These are phyloP conservation scores for Muscicapa comitata DNA, from an alignment of 2,797 vertebrate species.

Conservation along the genomic window DNA sequence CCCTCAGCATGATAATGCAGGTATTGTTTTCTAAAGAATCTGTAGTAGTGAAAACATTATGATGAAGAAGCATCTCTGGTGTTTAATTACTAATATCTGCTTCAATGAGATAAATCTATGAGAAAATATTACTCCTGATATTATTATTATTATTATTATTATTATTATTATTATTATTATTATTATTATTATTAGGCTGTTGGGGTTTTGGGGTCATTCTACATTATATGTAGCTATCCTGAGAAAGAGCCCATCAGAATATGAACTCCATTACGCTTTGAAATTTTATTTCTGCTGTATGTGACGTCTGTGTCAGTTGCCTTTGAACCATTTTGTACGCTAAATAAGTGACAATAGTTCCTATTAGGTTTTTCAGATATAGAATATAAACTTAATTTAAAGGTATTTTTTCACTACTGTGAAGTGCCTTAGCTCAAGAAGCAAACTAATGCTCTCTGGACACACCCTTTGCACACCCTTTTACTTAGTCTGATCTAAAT, in stretches of 20 bases:
- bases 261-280: background rate
- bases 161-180: background rate
- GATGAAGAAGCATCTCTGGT: background rate
- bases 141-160: background rate
- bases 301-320: background rate
- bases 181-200: background rate
- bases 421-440: background rate
- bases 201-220: background rate
- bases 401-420: background rate
- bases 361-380: background rate
- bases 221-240: background rate
- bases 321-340: background rate
- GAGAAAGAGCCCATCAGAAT: background rate
- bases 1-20: background rate
- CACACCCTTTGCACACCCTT: background rate
- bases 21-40: background rate
- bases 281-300: background rate
- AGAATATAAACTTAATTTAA: background rate
- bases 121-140: background rate
- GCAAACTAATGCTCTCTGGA: background rate
- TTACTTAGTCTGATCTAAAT: background rate
- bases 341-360: background rate
- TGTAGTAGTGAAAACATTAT: background rate
- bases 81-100: background rate
- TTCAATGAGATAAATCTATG: background rate